Evolutionary conservation across 2,888 invertebrate species (phyloP), one percentile per base, ranked within the genome.

Genomic region (Molorchus minor): DNA sequence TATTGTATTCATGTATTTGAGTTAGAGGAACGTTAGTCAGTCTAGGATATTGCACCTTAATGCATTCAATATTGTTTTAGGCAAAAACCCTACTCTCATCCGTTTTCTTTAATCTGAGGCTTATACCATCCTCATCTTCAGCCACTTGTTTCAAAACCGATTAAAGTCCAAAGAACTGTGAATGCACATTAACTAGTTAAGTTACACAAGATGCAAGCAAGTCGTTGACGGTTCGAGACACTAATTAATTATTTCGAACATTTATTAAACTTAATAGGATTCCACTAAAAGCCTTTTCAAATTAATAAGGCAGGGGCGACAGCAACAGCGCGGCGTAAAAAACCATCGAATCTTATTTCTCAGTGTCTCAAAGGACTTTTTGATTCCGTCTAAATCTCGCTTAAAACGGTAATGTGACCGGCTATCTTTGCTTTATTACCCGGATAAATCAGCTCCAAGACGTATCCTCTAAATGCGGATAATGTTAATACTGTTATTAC

Each of bases 391-490:
- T 55, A 54, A 59, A 47, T 59, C 53, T 45, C 61, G 56, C 61
- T 56, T 58, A 58, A 58, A 64, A 68, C 64, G 63, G 58, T 68
- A 65, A 63, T 57, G 58, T 62, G 64, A 57, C 57, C 55, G 60
- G 65, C 62, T 59, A 59, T 62, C 56, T 51, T 21, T 45, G 35
- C 25, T 44, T 54, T 45, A 46, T 49, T 38, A 25, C 21, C 21
- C 17, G 21, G 16, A 49, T 49, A 49, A 49, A 36, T 49, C 45
- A 30, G 45, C 30, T 30, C 25, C 38, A 7, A 49, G 36, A 38
- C 25, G 15, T 36, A 16, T 15, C 20, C 38, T 38, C 38, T 7
- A 25, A 21, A 12, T 33, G 21, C 36, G 30, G 3, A 20, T 25
- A 49, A 36, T 36, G 36, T 49, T 49, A 36, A 13, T 36, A n/a